Conservation (phyloP, 2,888 invertebrate species). For the Trichogramma dendrolimi region DNA sequence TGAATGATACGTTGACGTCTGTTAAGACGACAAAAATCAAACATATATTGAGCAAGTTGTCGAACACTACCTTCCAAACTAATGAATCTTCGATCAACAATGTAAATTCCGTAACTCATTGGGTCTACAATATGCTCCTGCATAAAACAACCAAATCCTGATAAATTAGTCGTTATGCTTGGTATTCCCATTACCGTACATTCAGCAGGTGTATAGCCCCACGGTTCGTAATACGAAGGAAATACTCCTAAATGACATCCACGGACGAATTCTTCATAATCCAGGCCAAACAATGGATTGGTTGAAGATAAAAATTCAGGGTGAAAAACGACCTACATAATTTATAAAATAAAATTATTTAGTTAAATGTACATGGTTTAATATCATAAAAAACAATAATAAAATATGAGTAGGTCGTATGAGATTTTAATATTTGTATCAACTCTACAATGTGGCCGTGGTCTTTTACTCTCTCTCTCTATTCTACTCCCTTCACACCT, state of each 20-base stretch:
- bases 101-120: constrained; percentile 96
- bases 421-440: background rate
- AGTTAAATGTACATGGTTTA: background rate
- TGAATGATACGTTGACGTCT: constrained; percentile 96
- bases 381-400: background rate
- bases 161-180: constrained; percentile 94
- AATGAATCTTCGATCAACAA: constrained; percentile 90
- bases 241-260: constrained; percentile 99
- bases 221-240: constrained; percentile 99
- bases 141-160: constrained; percentile 98
- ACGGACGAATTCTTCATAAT: constrained; percentile 98
- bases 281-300: constrained; percentile 94
- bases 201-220: constrained; percentile 99
- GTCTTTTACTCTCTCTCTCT: too few species aligned
- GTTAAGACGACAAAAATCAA: constrained; percentile 83
- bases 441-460: too few species aligned
- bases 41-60: constrained; percentile 88
- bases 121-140: constrained; percentile 96
- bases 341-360: constrained; percentile 3
- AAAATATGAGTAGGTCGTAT: background rate
- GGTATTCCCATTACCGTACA: constrained; percentile 99
- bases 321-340: constrained; percentile 86
- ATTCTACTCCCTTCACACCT: too few species aligned
- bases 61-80: constrained; percentile 86
- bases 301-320: constrained; percentile 97